Percentiles rank a stretch among this genome's conserved stretches.
These are phyloP conservation scores for Hirtodrosophila histrioides DNA, from an alignment of 2,888 invertebrate species.

Conservation along the genomic window DNA sequence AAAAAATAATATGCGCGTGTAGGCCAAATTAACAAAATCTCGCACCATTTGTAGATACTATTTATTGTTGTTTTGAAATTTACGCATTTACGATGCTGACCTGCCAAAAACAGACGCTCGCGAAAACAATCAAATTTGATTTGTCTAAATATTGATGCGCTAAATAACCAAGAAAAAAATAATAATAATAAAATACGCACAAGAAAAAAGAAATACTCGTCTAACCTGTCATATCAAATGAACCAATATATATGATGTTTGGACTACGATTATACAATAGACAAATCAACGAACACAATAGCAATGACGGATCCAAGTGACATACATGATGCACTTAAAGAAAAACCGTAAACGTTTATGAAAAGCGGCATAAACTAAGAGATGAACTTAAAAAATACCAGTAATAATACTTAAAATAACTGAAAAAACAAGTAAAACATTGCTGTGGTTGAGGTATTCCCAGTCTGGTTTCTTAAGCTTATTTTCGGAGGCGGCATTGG, in stretches of 20 bases:
- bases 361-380: too few relatives aligned
- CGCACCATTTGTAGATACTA: constrained; percentile 10
- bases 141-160: constrained; percentile 26
- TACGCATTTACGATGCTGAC: constrained; percentile 32
- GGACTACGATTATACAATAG: constrained; percentile 47
- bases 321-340: constrained; percentile 32
- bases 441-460: too few relatives aligned
- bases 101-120: constrained; percentile 22
- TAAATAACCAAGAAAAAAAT: constrained; percentile 21
- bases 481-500: too few relatives aligned
- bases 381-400: background rate
- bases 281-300: constrained; percentile 40
- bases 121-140: constrained; percentile 31
- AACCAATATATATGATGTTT: constrained; percentile 50
- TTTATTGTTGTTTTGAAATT: constrained; percentile 10
- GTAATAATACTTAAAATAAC: too few relatives aligned
- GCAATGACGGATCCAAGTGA: constrained; percentile 18
- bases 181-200: constrained; percentile 6
- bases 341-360: constrained; percentile 1
- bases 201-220: constrained; percentile 49
- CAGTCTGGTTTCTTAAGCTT: too few relatives aligned
- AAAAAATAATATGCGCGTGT: background rate
- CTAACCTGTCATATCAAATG: constrained; percentile 57
- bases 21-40: constrained; percentile 18
- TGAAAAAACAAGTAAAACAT: too few relatives aligned